These are phyloP conservation scores for Thecocarcelia acutangulata DNA, from an alignment of 2,888 invertebrate genomes.

Conservation along the genomic window DNA sequence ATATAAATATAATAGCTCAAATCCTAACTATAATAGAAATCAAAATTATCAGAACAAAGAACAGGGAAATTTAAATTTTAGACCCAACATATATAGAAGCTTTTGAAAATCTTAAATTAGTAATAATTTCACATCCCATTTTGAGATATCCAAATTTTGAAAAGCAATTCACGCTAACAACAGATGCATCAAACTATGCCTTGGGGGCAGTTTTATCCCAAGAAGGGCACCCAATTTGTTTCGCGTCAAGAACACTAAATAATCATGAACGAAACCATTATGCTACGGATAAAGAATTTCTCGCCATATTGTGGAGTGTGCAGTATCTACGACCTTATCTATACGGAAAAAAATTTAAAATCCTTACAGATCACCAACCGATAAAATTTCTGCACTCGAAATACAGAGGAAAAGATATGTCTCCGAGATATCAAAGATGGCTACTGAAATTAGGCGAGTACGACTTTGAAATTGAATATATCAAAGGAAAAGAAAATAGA, in stretches of 20 bases:
- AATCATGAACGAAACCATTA: conserved; percentile 32
- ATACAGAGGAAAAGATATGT: conserved; percentile 50
- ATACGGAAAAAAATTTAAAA: conserved; percentile 45
- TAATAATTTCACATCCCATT: conserved; percentile 1
- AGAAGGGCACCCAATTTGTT: background rate
- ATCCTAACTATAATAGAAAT: conserved; percentile 1
- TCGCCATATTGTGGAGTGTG: conserved; percentile 40
- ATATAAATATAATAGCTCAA: background rate
- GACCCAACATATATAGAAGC: background rate
- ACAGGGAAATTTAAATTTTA: background rate
- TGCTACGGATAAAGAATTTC: conserved; percentile 44
- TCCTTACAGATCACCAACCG: conserved; percentile 48
- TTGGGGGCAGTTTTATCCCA: conserved; percentile 2
- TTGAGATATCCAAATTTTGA: background rate
- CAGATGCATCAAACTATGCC: background rate
- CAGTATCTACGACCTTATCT: conserved; percentile 44
- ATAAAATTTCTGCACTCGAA: conserved; percentile 51
- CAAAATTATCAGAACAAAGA: conserved; percentile 1
- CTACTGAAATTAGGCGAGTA: conserved; percentile 1
- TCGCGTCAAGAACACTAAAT: background rate
- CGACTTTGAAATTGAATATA: background rate
- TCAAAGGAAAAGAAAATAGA: conserved; percentile 50
- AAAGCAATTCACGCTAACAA: conserved; percentile 5
- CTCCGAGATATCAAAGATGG: background rate
- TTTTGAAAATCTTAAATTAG: background rate